Evolutionary conservation across 2,888 invertebrate species (phyloP), one percentile per base, ranked within the genome.

Genomic region (Eristalinus aeneus): DNA sequence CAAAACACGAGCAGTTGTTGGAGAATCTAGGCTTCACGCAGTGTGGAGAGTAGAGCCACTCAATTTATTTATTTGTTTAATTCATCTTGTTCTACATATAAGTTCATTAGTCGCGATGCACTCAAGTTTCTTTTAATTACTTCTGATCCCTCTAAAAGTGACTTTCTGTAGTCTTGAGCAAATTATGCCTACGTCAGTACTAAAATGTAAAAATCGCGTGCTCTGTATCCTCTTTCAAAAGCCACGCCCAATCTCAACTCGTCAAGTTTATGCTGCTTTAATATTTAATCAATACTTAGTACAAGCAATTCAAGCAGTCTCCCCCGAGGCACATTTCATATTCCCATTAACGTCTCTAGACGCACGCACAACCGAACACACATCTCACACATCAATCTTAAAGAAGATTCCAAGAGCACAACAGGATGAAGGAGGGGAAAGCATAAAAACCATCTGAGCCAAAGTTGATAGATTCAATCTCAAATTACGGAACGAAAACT

Each of bases 391-490:
- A 6, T 46, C 46, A 46, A 46, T 46, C 46, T 46, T n/a, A 46
- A 46, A 16, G 46, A 46, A 46, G 46, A 46, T 16, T 46, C 46
- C 46, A 46, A 46, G 16, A 46, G 46, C 46, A n/a, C 16, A 16
- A 16, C 46, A 46, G 16, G 16, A 8, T 4, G 46, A 2, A 46
- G 16, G 46, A 39, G 6, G 6, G 39, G 16, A 16, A 46, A 46
- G 46, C 46, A 46, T 16, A 46, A 46, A 46, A 46, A 72, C 77
- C 74, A 73, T 78, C 73, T 73, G 68, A 73, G 64, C 78, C 68
- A 73, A 63, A 64, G 34, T 73, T 78, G 68, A 83, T 78, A 69
- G 83, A 78, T 69, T 68, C 61, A 69, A 69, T 69, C 83, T 69
- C 12, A 83, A 78, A 74, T 74, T 73, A 68, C 67, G 53, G 54